Base-by-base conservation (phyloP, 1,140 invertebrate genomes). In the Leptinotarsa undecemlineata region DNA sequence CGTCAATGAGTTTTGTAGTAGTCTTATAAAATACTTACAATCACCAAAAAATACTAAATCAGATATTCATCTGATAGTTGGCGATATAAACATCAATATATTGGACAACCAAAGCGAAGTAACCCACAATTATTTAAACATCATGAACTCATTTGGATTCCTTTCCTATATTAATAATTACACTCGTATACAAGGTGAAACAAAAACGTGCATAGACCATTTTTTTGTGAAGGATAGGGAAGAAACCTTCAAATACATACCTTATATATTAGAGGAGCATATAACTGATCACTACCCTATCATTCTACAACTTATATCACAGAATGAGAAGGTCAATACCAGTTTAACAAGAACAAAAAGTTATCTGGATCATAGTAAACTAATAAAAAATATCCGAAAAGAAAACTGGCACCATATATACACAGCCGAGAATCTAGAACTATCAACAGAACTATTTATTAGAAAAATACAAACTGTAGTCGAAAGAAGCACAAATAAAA, bases 21-120 rank as follows among this genome's bases (percentile, higher is more conserved):
- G 26, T 33, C 26, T 33, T 8, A 33, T 33, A 33, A 33, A 33
- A 33, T 33, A 33, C 26, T 33, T 33, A 33, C 26, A 33, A 33
- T 33, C 26, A 33, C 19, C 20, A 64, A n/a, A 26, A 64, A 20
- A 20, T 21, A 20, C 14, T n/a, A 64, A 15, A 64, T n/a, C 62
- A n/a, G 62, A 64, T n/a, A 21, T 21, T 4, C 62, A 64, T 20
- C 15, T 64, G 15, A 64, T 64, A n/a, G 20, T 64, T 26, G 62
- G 62, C 15, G 62, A 64, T 11, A 64, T 64, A 13, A 64, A 64
- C 62, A 64, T 17, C 15, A 64, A 64, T 64, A 64, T 64, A 14
- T n/a, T 21, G 23, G 19, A 14, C 20, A 11, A 64, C 14, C 15
- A 64, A n/a, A 20, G 20, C 20, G 15, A 17, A 11, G 13, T 64